Percentiles rank a stretch among this genome's conserved stretches.
phyloP scores from a whole-genome alignment of 2,888 invertebrate genomes.

The Electrophaes corylata region DNA sequence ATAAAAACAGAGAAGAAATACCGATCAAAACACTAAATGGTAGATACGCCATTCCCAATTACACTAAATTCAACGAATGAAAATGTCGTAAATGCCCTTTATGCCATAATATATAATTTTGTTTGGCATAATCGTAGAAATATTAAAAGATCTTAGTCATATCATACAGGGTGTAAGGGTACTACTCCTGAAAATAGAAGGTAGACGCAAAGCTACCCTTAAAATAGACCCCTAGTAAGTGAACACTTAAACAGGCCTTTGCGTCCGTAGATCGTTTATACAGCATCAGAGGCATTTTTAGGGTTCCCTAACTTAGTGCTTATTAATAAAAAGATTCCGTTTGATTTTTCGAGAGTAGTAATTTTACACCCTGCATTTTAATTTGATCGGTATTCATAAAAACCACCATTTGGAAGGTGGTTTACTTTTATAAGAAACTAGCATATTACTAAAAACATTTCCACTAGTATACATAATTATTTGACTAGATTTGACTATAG shows the following conservation, averaged over 20 bases:
- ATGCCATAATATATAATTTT: background rate
- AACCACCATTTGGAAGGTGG: constrained; percentile 10
- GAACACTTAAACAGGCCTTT: too few species aligned
- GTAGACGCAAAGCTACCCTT: too few species aligned
- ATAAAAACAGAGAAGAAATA: constrained; percentile 36
- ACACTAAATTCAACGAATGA: constrained; percentile 16
- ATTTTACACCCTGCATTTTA: constrained; percentile 6
- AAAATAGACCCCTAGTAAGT: too few species aligned
- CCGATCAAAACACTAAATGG: constrained; percentile 36
- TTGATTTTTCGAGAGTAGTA: background rate
- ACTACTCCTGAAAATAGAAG: background rate
- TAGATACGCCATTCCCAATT: constrained; percentile 35
- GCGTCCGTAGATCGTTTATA: too few species aligned
- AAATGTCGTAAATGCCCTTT: constrained; percentile 33
- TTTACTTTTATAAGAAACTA: constrained; percentile 41
- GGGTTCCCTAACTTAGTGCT: too few species aligned
- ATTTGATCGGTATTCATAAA: constrained; percentile 24
- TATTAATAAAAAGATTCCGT: too few species aligned
- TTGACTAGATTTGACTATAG: constrained; percentile 60
- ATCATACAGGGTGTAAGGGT: background rate
- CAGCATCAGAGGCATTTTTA: too few species aligned
- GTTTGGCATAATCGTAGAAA: background rate
- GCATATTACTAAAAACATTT: constrained; percentile 48
- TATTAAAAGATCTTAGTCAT: too few species aligned
- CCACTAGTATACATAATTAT: constrained; percentile 50